These are phyloP conservation scores for Sclerodermus sp. DNA, from an alignment of 2,888 invertebrate genomes.

Conservation along the genomic window DNA sequence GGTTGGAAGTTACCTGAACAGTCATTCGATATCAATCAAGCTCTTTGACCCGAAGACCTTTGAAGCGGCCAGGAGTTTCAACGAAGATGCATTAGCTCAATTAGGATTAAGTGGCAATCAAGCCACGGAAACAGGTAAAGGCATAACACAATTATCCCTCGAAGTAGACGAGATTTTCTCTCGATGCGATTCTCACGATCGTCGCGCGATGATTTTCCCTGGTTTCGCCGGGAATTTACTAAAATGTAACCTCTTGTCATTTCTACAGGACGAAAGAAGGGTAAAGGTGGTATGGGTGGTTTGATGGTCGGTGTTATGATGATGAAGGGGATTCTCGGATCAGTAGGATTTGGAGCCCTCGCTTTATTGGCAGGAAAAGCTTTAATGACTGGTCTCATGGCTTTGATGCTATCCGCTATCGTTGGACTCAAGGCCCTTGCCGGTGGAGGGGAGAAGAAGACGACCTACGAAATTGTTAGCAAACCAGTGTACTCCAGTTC, in stretches of 20 bases:
- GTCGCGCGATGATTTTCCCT: too few species aligned
- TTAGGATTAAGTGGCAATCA: constrained; percentile 39
- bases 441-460: constrained; percentile 66
- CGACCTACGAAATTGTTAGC: constrained; percentile 82
- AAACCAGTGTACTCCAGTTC: constrained; percentile 77
- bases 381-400: constrained; percentile 79
- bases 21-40: constrained; percentile 73
- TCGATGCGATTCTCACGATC: too few species aligned
- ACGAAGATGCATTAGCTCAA: constrained; percentile 42
- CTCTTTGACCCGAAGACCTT: constrained; percentile 67
- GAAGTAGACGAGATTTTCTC: too few species aligned
- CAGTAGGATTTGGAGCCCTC: constrained; percentile 73
- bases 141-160: too few species aligned
- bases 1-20: constrained; percentile 71
- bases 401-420: constrained; percentile 75
- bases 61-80: constrained; percentile 61
- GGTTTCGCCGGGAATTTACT: too few species aligned
- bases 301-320: constrained; percentile 61
- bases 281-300: constrained; percentile 54
- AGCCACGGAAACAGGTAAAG: constrained; percentile 46
- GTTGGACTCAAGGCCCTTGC: constrained; percentile 75
- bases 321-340: constrained; percentile 74
- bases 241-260: background rate
- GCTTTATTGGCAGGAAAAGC: constrained; percentile 83
- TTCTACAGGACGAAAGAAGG: constrained; percentile 49